Base-by-base conservation (phyloP, 2,113 vertebrate species). In the Lethenteron reissneri region DNA sequence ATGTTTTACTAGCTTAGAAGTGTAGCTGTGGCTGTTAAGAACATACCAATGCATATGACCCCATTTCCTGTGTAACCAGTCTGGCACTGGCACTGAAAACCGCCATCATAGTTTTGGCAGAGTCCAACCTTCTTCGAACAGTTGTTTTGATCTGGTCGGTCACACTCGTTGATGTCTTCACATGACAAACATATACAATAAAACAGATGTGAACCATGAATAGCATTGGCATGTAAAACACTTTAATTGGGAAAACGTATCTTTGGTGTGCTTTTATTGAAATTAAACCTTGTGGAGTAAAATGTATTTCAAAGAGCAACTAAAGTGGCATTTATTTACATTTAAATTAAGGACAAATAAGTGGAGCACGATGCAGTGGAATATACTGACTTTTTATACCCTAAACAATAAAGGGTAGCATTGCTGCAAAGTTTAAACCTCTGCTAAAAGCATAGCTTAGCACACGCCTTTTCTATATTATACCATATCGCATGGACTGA, bases 161-260 rank as follows among this genome's bases (percentile, higher is more conserved):
- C 15, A 21, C 71, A 72, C 68, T 72, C 71, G 68, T 72, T 12
- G 15, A 72, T 62, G 68, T 72, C 71, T 72, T 58, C 12, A 72
- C 41, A 72, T 12, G 8, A 59, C 5, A 72, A 56, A 62, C 68
- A 12, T 58, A 12, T 58, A 58, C 57, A 17, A 21, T 11, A 11
- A 14, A 14, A 71, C 59, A 57, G 13, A 71, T 56, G 8, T 17
- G 10, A 41, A 15, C 9, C 19, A 11, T 9, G 56, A 2, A 3
- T 12, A n/a, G 13, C 14, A 19, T 15, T 58, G n/a, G 21, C 59
- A n/a, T 25, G 15, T 21, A 57, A 60, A 72, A 62, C 3, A 15
- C n/a, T 2, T 9, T 25, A 72, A 41, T 14, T 21, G 10, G 14
- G 17, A 71, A 71, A 25, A 25, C 21, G 70, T 14, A 70, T 15